Evolutionary conservation across 92 coral and sea anemone species (phyloP).

Genomic region (Parazoanthus darwini): DNA sequence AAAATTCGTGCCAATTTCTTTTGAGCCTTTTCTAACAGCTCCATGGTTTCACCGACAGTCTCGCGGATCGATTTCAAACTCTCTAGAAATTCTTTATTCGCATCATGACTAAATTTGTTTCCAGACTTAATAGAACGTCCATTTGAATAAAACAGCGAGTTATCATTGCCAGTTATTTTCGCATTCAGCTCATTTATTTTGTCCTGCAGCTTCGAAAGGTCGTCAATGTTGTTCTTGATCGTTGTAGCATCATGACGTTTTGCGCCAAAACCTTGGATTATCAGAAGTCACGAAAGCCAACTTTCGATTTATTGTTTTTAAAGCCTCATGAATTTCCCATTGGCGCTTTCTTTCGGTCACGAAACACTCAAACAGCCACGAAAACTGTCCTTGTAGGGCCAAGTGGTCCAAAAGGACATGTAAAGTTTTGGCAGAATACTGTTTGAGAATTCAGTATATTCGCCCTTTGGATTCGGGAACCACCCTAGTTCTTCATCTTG

Average conservation of each 20-base stretch:
- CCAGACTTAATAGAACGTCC: slow-evolving; percentile 46
- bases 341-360: no score
- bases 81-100: slow-evolving; percentile 49
- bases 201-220: slow-evolving; percentile 48
- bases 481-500: slow-evolving; percentile 18
- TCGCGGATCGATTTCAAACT: slow-evolving; percentile 39
- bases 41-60: slow-evolving; percentile 61
- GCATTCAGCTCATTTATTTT: slow-evolving; percentile 49
- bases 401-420: slow-evolving; percentile 45
- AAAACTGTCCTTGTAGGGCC: slow-evolving; percentile 55
- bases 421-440: slow-evolving; percentile 30
- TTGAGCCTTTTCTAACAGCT: slow-evolving; percentile 68
- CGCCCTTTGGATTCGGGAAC: slow-evolving; percentile 17
- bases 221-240: slow-evolving; percentile 54
- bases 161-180: slow-evolving; percentile 53
- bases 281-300: neutral
- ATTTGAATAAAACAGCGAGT: slow-evolving; percentile 54
- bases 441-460: slow-evolving; percentile 32
- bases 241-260: slow-evolving; percentile 56
- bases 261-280: slow-evolving; percentile 52
- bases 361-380: slow-evolving; percentile 30
- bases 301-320: no score
- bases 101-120: slow-evolving; percentile 46
- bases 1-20: slow-evolving; percentile 58
- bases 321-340: no score